These are phyloP conservation scores for Ammospiza nelsoni DNA, from an alignment of 2,113 vertebrate genomes.

Conservation along the genomic window DNA sequence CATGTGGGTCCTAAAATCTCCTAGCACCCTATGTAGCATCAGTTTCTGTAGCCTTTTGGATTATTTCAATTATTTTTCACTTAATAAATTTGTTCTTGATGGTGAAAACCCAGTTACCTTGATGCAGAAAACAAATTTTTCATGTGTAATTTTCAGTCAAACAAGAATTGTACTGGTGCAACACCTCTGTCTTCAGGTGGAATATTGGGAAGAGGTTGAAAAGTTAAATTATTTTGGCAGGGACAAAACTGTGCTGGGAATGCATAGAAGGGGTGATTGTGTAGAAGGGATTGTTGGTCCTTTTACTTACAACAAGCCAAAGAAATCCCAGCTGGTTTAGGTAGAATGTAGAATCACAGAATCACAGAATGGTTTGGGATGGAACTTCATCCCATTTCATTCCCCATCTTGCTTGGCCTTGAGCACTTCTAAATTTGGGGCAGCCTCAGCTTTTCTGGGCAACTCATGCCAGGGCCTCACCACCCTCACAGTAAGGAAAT, in stretches of 20 bases:
- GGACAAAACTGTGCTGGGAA: neutral
- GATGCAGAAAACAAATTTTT: neutral
- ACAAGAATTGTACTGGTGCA: neutral
- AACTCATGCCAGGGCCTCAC: neutral
- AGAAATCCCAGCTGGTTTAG: neutral
- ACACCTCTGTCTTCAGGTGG: neutral
- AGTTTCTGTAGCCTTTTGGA: neutral
- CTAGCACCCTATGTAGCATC: neutral
- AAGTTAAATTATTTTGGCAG: neutral
- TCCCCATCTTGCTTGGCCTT: neutral
- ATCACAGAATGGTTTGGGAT: neutral
- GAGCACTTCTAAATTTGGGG: neutral
- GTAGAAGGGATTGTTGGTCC: neutral
- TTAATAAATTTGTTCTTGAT: neutral
- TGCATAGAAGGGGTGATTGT: neutral
- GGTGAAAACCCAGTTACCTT: neutral
- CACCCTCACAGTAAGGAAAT: neutral
- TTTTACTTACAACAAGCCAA: neutral
- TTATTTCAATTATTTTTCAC: neutral
- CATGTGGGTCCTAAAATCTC: neutral
- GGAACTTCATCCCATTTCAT: neutral
- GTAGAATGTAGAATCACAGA: neutral
- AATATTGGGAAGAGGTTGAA: neutral
- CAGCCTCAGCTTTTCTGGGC: neutral
- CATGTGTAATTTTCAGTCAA: accelerated